These are phyloP conservation scores for Polydrusus tereticollis DNA, from an alignment of 2,888 invertebrate species.

Conservation along the genomic window DNA sequence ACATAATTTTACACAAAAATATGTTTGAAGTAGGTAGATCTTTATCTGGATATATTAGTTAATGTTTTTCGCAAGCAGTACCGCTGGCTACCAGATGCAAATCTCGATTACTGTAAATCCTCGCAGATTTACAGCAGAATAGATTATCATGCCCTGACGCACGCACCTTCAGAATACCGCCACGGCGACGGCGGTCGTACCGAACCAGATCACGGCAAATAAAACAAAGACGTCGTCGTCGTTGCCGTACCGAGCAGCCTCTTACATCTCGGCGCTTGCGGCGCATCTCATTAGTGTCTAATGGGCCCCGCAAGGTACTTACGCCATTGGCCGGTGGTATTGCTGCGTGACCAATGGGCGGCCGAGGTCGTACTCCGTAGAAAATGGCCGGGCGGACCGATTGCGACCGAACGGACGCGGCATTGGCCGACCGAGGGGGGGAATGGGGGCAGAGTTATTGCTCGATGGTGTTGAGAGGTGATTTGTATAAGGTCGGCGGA, in stretches of 20 bases:
- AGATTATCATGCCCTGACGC: background rate
- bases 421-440: slow-evolving; percentile 19
- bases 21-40: too few species aligned
- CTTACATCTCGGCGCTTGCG: slow-evolving; percentile 22
- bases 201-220: slow-evolving; percentile 5
- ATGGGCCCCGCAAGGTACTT: slow-evolving; percentile 58
- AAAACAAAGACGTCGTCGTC: slow-evolving; percentile 17
- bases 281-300: slow-evolving; percentile 66
- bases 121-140: background rate
- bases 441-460: background rate
- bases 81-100: background rate
- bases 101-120: background rate
- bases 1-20: too few species aligned
- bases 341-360: slow-evolving; percentile 57
- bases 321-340: slow-evolving; percentile 62
- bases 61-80: slow-evolving; percentile 1
- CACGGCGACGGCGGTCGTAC: slow-evolving; percentile 5
- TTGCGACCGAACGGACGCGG: slow-evolving; percentile 11
- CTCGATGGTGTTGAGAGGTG: slow-evolving; percentile 20
- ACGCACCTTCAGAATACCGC: background rate
- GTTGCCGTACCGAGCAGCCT: slow-evolving; percentile 27
- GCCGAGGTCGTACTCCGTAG: slow-evolving; percentile 60
- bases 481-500: slow-evolving; percentile 18
- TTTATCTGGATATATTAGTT: background rate
- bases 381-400: slow-evolving; percentile 49